Evolutionary conservation across 92 coral and sea anemone genomes (phyloP).

Genomic region (Parazoanthus swiftii): DNA sequence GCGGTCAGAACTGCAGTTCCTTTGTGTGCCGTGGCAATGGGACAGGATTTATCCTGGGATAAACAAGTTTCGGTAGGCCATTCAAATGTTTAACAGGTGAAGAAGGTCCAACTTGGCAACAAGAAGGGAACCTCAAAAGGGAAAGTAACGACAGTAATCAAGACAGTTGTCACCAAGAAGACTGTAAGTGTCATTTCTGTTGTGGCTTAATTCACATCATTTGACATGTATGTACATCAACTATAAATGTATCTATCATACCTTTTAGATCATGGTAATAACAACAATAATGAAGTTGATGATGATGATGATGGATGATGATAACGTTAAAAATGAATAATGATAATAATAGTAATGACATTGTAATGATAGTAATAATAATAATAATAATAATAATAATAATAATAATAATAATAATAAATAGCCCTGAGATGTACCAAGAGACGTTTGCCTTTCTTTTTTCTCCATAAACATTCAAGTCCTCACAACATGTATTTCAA

Average conservation of each 20-base stretch:
- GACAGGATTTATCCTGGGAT: slow-evolving; percentile 88
- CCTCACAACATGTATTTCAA: neutral
- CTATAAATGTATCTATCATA: neutral
- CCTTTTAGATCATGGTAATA: neutral
- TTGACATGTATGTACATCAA: neutral
- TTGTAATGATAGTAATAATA: neutral
- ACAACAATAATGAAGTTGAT: neutral
- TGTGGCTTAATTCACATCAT: neutral
- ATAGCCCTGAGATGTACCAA: neutral
- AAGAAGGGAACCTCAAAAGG: slow-evolving; percentile 79
- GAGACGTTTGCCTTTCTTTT: neutral
- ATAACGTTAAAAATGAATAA: neutral
- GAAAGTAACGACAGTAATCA: slow-evolving; percentile 88
- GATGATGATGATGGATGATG: neutral
- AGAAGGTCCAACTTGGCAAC: slow-evolving; percentile 76
- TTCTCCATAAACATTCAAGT: too few relatives aligned
- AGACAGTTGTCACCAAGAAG: slow-evolving; percentile 90
- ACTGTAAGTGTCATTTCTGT: slow-evolving; percentile 36
- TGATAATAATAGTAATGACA: neutral
- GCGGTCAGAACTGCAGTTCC: slow-evolving; percentile 90
- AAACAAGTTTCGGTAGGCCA: slow-evolving; percentile 93
- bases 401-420: neutral
- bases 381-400: neutral
- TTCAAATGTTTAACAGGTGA: slow-evolving; percentile 68
- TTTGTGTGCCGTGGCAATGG: slow-evolving; percentile 90